A percentile compares a stretch with the other conserved stretches of the same genome.
Evolutionary conservation across 1,140 invertebrate genomes (phyloP).

Genomic region (Sesamia nonagrioides): DNA sequence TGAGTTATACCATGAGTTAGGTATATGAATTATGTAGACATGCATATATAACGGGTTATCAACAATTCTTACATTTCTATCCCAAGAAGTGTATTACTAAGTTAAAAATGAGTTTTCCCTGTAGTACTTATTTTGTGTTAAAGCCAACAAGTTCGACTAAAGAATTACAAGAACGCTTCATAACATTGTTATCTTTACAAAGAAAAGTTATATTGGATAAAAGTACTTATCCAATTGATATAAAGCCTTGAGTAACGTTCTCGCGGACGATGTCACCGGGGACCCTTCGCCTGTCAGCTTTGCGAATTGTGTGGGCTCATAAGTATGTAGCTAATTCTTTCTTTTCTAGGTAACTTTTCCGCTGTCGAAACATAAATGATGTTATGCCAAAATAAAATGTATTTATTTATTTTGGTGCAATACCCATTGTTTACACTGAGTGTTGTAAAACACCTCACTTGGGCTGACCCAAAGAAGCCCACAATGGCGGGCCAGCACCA

Average conservation of each 20-base stretch:
- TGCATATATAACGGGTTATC: too few species aligned
- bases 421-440: too few species aligned
- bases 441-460: too few species aligned
- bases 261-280: background rate
- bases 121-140: background rate
- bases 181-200: constrained; percentile 16
- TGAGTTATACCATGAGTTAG: too few species aligned
- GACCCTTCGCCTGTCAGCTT: background rate
- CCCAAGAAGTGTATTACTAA: too few species aligned
- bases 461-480: too few species aligned
- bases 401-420: too few species aligned
- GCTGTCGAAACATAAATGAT: background rate
- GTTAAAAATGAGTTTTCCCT: background rate
- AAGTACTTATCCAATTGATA: constrained; percentile 29
- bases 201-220: constrained; percentile 21
- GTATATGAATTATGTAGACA: too few species aligned
- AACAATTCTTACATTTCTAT: too few species aligned
- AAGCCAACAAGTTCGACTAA: background rate
- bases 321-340: background rate
- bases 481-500: too few species aligned
- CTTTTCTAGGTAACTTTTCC: background rate
- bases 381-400: background rate
- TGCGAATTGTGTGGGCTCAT: background rate
- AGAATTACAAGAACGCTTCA: constrained; percentile 4
- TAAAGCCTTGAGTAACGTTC: constrained; percentile 1